phyloP scores from a whole-genome alignment of 2,888 invertebrate genomes.

The Caenorhabditis doughertyi region DNA sequence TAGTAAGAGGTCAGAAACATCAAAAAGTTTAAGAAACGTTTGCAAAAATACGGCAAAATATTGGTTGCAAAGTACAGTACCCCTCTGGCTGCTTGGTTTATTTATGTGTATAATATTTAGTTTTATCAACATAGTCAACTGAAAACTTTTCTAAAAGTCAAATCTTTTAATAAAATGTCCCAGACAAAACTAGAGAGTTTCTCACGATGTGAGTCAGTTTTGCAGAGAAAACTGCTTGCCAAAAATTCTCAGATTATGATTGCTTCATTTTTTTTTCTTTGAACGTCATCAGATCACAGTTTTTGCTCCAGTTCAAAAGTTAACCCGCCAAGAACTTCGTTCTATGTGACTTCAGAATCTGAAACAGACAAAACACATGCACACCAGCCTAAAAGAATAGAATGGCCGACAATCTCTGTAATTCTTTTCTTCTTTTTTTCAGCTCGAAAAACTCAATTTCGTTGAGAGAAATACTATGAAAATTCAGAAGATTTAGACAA shows the following conservation, averaged over 20 bases:
- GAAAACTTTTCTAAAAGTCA: too few species aligned
- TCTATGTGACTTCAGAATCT: constrained; percentile 2
- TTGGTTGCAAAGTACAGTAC: too few species aligned
- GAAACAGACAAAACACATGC: constrained; percentile 24
- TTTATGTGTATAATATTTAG: too few species aligned
- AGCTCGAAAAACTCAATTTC: constrained; percentile 26
- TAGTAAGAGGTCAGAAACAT: constrained; percentile 8
- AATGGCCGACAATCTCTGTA: constrained; percentile 23
- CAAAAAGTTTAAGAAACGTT: background rate
- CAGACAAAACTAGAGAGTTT: background rate
- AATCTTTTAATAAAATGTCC: too few species aligned
- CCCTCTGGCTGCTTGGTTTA: too few species aligned
- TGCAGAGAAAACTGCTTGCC: background rate
- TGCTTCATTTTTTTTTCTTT: background rate
- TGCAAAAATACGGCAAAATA: background rate
- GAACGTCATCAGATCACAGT: background rate
- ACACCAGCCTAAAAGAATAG: background rate
- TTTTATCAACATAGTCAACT: too few species aligned
- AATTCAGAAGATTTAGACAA: constrained; percentile 3
- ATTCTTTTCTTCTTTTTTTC: constrained; percentile 22
- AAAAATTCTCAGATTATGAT: constrained; percentile 5
- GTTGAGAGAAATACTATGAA: background rate
- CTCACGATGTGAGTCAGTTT: constrained; percentile 6
- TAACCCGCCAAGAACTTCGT: background rate
- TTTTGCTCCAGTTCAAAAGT: background rate